These are phyloP conservation scores for Hoplostethus mediterraneus DNA, from an alignment of 2,797 vertebrate genomes.

Conservation along the genomic window DNA sequence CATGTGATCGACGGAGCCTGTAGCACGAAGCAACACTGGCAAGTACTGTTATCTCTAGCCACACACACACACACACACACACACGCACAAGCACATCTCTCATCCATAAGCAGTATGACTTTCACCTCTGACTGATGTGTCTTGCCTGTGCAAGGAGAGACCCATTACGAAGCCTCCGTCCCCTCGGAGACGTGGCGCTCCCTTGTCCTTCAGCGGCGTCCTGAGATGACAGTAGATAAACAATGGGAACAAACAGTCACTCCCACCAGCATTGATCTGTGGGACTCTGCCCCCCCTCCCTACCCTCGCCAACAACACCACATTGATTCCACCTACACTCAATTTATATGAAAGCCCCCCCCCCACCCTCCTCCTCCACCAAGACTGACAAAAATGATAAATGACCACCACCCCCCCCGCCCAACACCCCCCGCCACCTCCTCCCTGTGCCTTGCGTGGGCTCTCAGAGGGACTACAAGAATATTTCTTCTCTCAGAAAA, in stretches of 20 bases:
- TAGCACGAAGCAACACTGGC: slow-evolving; percentile 44
- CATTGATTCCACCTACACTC: slow-evolving; percentile 83
- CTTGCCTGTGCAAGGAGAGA: slow-evolving; percentile 64
- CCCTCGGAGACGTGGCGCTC: slow-evolving; percentile 75
- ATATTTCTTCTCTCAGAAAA: slow-evolving; percentile 78
- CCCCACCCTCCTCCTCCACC: slow-evolving; percentile 50
- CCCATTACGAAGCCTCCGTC: slow-evolving; percentile 56
- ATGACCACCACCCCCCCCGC: slow-evolving; percentile 68
- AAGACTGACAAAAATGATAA: slow-evolving; percentile 83
- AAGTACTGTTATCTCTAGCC: slow-evolving; percentile 45
- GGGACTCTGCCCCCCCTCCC: slow-evolving; percentile 44
- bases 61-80: not conserved
- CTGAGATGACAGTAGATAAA: slow-evolving; percentile 80
- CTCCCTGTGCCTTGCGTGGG: slow-evolving; percentile 62
- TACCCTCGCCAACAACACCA: slow-evolving; percentile 67
- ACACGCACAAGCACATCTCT: slow-evolving; percentile 4
- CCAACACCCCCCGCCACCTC: slow-evolving; percentile 58
- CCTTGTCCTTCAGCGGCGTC: slow-evolving; percentile 76
- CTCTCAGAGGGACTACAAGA: slow-evolving; percentile 74
- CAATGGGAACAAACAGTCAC: slow-evolving; percentile 82
- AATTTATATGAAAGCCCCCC: slow-evolving; percentile 80
- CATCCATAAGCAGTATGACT: slow-evolving; percentile 51
- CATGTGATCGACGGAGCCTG: slow-evolving; percentile 60
- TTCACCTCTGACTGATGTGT: slow-evolving; percentile 71
- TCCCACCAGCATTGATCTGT: slow-evolving; percentile 82